Evolutionary conservation across 2,797 vertebrate species (phyloP).

Genomic region (Pseudochaenichthys georgianus): DNA sequence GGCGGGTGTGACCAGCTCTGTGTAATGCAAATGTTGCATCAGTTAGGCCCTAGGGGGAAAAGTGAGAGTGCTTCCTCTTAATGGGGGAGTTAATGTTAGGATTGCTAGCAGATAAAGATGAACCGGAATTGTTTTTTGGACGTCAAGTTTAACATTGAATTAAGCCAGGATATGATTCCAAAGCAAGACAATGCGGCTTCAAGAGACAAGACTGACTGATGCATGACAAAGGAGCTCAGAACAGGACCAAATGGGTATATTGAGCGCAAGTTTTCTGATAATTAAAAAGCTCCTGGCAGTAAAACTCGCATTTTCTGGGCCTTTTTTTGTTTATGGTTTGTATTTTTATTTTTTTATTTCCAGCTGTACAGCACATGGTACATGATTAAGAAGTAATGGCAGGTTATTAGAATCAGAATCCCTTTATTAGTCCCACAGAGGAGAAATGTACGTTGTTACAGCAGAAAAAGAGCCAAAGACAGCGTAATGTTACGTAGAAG

Average conservation of each 20-base stretch:
- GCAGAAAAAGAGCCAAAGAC: too few relatives aligned
- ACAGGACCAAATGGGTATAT: too few relatives aligned
- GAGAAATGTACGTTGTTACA: too few relatives aligned
- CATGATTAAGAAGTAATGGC: too few relatives aligned
- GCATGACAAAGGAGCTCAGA: too few relatives aligned
- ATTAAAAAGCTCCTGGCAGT: not conserved
- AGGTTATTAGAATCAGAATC: too few relatives aligned
- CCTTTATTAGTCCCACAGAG: too few relatives aligned
- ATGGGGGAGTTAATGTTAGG: slow-evolving; percentile 5
- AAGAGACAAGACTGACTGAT: not conserved
- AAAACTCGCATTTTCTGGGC: not conserved
- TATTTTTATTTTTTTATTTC: not conserved
- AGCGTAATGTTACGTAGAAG: too few relatives aligned
- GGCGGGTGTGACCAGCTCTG: slow-evolving; percentile 16
- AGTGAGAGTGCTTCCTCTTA: slow-evolving; percentile 4
- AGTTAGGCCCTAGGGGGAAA: slow-evolving; percentile 16
- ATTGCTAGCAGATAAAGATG: slow-evolving; percentile 9
- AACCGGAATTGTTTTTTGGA: slow-evolving; percentile 9
- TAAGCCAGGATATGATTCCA: not conserved
- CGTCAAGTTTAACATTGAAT: not conserved
- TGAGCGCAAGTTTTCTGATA: too few relatives aligned
- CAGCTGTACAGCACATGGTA: not conserved
- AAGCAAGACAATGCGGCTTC: not conserved
- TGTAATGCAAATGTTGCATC: slow-evolving; percentile 53
- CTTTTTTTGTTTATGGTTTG: not conserved